Evolutionary conservation across 2,113 vertebrate species (phyloP).

Genomic region (Marmota monax): DNA sequence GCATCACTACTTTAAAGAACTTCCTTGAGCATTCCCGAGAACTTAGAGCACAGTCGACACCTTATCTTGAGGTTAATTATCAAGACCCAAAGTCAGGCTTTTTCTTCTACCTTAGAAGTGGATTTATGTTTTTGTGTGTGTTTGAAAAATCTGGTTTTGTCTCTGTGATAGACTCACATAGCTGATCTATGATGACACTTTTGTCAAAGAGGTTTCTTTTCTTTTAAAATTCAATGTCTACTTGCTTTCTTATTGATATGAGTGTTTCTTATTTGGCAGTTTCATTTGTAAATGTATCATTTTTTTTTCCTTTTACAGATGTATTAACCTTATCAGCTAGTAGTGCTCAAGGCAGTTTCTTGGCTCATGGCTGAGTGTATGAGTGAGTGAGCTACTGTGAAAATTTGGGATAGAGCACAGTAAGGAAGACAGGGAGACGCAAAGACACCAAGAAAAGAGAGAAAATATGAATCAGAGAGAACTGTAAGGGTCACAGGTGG

Average conservation of each 20-base stretch:
- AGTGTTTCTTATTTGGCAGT: neutral
- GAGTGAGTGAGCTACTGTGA: neutral
- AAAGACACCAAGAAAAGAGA: neutral
- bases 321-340: neutral
- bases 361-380: neutral
- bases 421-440: neutral
- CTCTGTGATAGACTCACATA: neutral
- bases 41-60: neutral
- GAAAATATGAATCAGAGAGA: neutral
- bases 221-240: neutral
- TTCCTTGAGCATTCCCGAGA: neutral
- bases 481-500: neutral
- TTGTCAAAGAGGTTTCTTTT: neutral
- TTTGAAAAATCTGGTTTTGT: neutral
- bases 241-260: too few relatives aligned
- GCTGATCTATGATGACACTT: neutral
- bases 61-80: slow-evolving; percentile 9
- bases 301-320: neutral
- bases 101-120: neutral
- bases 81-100: too few relatives aligned
- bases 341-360: neutral
- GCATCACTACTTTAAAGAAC: neutral
- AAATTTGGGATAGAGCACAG: neutral
- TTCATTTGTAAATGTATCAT: neutral
- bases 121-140: neutral